Conservation (phyloP, 2,888 invertebrate genomes). For the Eueremaeus valkanovi region DNA sequence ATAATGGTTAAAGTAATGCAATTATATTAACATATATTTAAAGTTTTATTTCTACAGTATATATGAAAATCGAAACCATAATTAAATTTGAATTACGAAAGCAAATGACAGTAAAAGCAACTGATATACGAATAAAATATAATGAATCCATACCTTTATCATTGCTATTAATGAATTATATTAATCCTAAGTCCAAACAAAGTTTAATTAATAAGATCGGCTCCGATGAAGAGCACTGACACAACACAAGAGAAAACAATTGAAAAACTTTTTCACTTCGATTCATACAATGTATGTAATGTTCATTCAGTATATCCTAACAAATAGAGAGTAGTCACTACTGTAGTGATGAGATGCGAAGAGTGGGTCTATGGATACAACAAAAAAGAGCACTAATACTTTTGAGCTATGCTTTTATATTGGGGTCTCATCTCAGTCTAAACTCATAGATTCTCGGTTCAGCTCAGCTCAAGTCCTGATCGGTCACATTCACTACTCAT, state of each 20-base stretch:
- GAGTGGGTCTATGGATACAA: background rate
- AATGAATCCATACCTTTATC: conserved; percentile 8
- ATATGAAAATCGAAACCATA: too few species aligned
- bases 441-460: too few species aligned
- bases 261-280: background rate
- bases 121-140: too few species aligned
- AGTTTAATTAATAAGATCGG: background rate
- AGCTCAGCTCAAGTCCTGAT: background rate
- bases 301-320: too few species aligned
- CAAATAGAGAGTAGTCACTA: background rate
- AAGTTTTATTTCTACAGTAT: too few species aligned
- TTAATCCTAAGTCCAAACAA: background rate
- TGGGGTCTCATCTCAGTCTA: too few species aligned
- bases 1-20: too few species aligned
- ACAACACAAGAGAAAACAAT: background rate
- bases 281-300: background rate
- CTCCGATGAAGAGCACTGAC: background rate
- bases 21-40: too few species aligned
- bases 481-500: conserved; percentile 16
- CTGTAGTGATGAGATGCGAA: background rate
- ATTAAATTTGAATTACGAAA: too few species aligned
- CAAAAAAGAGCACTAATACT: background rate
- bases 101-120: background rate
- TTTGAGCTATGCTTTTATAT: background rate
- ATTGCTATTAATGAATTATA: conserved; percentile 3